Conservation (phyloP, 2,888 invertebrate genomes). For the Mythimna ferrago region DNA sequence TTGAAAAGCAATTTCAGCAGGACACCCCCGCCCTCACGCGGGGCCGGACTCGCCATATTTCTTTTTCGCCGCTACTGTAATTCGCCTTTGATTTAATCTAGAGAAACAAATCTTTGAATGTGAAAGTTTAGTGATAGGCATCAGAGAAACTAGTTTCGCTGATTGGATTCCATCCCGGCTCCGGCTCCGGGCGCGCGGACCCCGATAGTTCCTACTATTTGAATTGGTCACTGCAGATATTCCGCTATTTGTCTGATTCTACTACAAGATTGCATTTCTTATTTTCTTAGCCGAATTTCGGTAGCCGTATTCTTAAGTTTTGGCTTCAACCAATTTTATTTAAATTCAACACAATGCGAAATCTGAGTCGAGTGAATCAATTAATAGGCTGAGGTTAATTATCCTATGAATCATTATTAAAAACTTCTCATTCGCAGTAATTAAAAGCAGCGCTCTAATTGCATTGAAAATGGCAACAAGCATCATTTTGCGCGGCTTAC, state of each 20-base stretch:
- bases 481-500: constrained; percentile 33
- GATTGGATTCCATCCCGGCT: constrained; percentile 87
- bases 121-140: constrained; percentile 90
- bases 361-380: constrained; percentile 23
- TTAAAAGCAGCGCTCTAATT: constrained; percentile 51
- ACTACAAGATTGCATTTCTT: constrained; percentile 87
- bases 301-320: constrained; percentile 65
- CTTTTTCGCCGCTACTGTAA: constrained; percentile 90
- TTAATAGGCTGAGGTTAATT: constrained; percentile 34
- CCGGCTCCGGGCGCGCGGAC: constrained; percentile 73
- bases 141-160: constrained; percentile 88
- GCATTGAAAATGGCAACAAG: constrained; percentile 34
- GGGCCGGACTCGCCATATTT: constrained; percentile 89
- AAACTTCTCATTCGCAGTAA: constrained; percentile 43
- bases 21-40: constrained; percentile 88
- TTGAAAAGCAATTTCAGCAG: constrained; percentile 91
- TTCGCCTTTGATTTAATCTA: constrained; percentile 91
- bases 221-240: constrained; percentile 85
- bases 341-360: constrained; percentile 16
- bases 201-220: constrained; percentile 82
- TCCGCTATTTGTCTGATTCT: constrained; percentile 87
- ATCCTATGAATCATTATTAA: constrained; percentile 41
- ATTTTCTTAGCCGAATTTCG: constrained; percentile 80
- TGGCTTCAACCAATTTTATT: constrained; percentile 43
- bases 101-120: constrained; percentile 91